These are phyloP conservation scores for Helleia helle DNA, from an alignment of 2,888 invertebrate species.

Conservation along the genomic window DNA sequence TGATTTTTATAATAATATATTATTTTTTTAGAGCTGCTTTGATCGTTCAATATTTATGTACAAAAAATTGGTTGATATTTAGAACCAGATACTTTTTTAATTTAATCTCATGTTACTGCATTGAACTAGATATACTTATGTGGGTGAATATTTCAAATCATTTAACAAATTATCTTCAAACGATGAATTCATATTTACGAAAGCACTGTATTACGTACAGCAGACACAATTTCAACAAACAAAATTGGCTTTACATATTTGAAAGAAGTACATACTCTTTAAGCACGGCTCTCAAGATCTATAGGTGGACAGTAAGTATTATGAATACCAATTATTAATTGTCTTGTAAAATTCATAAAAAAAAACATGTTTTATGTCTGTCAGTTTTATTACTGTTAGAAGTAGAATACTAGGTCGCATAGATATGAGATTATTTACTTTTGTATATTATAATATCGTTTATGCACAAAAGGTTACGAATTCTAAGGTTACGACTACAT, in stretches of 20 bases:
- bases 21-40: background rate
- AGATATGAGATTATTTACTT: too few relatives aligned
- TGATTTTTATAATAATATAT: background rate
- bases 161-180: background rate
- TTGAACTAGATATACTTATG: background rate
- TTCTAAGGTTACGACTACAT: too few relatives aligned
- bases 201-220: background rate
- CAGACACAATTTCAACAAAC: background rate
- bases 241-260: background rate
- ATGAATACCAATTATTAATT: background rate
- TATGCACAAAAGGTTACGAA: too few relatives aligned
- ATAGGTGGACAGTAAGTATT: background rate
- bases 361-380: too few relatives aligned
- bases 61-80: background rate
- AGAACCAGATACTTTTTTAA: background rate
- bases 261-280: background rate
- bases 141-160: constrained; percentile 1
- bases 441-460: too few relatives aligned
- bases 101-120: background rate
- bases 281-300: background rate
- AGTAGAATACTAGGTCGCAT: too few relatives aligned
- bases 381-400: too few relatives aligned
- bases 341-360: too few relatives aligned
- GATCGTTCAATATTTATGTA: background rate
- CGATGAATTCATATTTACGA: background rate